Conservation (phyloP, 2,888 invertebrate species). For the Falcaria lacertinaria region DNA sequence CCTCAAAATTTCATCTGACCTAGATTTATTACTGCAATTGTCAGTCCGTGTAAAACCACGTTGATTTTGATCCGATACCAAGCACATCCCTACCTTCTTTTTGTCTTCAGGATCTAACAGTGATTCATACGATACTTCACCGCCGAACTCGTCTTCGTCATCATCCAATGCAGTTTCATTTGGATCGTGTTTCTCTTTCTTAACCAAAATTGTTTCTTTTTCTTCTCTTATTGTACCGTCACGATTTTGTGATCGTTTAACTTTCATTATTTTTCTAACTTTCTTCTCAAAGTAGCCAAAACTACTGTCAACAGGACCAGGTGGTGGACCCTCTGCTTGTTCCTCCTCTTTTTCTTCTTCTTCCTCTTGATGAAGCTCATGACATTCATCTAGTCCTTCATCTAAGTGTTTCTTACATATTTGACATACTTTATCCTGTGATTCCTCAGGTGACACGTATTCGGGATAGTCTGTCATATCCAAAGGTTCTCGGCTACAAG, state of each 20-base stretch:
- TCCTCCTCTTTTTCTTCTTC: not conserved
- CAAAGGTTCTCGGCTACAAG: not conserved
- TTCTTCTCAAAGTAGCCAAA: slow-evolving; percentile 35
- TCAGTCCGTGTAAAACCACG: slow-evolving; percentile 14
- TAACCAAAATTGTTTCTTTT: slow-evolving; percentile 28
- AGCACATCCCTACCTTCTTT: slow-evolving; percentile 15
- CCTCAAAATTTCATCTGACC: slow-evolving; percentile 10
- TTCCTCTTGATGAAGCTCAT: not conserved
- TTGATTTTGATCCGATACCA: slow-evolving; percentile 9
- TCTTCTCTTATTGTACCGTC: slow-evolving; percentile 41
- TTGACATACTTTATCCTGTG: not conserved
- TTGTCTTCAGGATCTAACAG: slow-evolving; percentile 8
- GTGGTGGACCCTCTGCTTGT: not conserved
- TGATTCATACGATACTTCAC: slow-evolving; percentile 15
- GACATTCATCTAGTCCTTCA: not conserved
- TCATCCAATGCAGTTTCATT: slow-evolving; percentile 17
- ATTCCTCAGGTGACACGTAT: not conserved
- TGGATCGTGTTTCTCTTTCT: slow-evolving; percentile 25
- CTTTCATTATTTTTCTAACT: slow-evolving; percentile 29
- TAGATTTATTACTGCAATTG: slow-evolving; percentile 2
- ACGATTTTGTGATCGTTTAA: slow-evolving; percentile 27
- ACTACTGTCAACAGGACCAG: slow-evolving; percentile 10
- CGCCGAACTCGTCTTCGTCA: slow-evolving; percentile 11
- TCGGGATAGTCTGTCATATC: not conserved
- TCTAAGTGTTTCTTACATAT: not conserved